phyloP scores from a whole-genome alignment of 2,888 invertebrate genomes.

The Calliphora vomitoria region DNA sequence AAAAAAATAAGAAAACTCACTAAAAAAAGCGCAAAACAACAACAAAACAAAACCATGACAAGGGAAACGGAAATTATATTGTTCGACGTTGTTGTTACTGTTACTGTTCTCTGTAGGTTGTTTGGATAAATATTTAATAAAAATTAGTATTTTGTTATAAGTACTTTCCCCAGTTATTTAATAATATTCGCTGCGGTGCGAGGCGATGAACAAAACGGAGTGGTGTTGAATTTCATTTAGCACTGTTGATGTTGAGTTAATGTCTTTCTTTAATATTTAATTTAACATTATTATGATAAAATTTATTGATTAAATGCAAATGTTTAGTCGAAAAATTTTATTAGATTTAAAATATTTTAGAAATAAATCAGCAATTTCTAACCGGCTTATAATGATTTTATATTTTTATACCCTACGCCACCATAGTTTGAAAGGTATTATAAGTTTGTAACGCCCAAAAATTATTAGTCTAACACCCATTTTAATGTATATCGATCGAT shows the following conservation, averaged over 20 bases:
- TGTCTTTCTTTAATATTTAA: conserved; percentile 11
- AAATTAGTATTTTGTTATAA: conserved; percentile 43
- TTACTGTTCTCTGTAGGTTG: conserved; percentile 15
- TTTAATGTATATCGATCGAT: too few relatives aligned
- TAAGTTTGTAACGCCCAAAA: too few relatives aligned
- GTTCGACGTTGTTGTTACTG: conserved; percentile 35
- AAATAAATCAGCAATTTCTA: too few relatives aligned
- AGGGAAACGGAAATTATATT: conserved; percentile 60
- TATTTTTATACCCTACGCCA: too few relatives aligned
- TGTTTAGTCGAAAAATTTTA: not conserved
- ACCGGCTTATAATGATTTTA: too few relatives aligned
- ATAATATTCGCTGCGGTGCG: not conserved
- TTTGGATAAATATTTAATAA: conserved; percentile 64
- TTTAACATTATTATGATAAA: conserved; percentile 14
- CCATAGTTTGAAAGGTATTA: too few relatives aligned
- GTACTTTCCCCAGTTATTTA: conserved; percentile 16
- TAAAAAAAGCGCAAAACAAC: not conserved
- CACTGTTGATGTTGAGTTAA: not conserved
- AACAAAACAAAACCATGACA: conserved; percentile 5
- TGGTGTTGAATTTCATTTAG: not conserved
- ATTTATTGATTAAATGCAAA: not conserved
- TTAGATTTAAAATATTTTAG: too few relatives aligned
- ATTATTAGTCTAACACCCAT: too few relatives aligned
- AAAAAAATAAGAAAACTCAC: not conserved
- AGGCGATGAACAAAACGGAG: not conserved